Evolutionary conservation across 2,797 vertebrate genomes (phyloP).

Genomic region (Diplodus puntazzo): DNA sequence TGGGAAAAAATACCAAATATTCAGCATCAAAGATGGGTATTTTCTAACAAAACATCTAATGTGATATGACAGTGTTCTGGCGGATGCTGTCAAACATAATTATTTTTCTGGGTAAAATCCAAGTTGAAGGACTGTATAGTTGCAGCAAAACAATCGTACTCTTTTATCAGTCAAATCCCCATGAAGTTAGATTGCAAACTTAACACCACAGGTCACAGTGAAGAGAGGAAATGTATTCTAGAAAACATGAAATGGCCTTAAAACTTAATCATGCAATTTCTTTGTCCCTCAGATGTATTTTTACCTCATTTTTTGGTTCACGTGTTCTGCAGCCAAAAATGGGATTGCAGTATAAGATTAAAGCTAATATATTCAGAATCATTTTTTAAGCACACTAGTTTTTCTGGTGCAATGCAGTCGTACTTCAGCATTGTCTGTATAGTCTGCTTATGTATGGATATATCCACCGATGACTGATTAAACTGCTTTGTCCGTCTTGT

Average conservation of each 20-base stretch:
- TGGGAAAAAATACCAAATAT: slow-evolving; percentile 57
- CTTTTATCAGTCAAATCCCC: not conserved
- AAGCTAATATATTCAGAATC: slow-evolving; percentile 34
- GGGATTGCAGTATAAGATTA: slow-evolving; percentile 40
- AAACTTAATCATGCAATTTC: slow-evolving; percentile 53
- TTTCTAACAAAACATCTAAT: slow-evolving; percentile 44
- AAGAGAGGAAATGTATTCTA: slow-evolving; percentile 32
- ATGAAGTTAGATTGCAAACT: slow-evolving; percentile 23
- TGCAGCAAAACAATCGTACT: slow-evolving; percentile 28
- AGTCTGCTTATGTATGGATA: slow-evolving; percentile 32
- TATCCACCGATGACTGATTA: slow-evolving; percentile 51
- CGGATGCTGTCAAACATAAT: slow-evolving; percentile 38
- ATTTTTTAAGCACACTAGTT: slow-evolving; percentile 44
- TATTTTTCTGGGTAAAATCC: slow-evolving; percentile 48
- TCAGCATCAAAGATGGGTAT: slow-evolving; percentile 33
- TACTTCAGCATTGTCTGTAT: slow-evolving; percentile 34
- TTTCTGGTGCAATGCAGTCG: slow-evolving; percentile 21
- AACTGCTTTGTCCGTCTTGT: slow-evolving; percentile 49
- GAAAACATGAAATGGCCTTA: slow-evolving; percentile 71
- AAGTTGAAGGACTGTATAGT: slow-evolving; percentile 22
- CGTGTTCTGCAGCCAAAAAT: slow-evolving; percentile 29
- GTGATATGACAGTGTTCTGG: slow-evolving; percentile 23
- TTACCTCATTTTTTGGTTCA: slow-evolving; percentile 38
- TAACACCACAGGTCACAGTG: slow-evolving; percentile 6
- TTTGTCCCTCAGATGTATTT: slow-evolving; percentile 36